A percentile compares a stretch with the other conserved stretches of the same genome.
Evolutionary conservation across 1,140 invertebrate genomes (phyloP).

Genomic region (Neotoxoptera formosana): DNA sequence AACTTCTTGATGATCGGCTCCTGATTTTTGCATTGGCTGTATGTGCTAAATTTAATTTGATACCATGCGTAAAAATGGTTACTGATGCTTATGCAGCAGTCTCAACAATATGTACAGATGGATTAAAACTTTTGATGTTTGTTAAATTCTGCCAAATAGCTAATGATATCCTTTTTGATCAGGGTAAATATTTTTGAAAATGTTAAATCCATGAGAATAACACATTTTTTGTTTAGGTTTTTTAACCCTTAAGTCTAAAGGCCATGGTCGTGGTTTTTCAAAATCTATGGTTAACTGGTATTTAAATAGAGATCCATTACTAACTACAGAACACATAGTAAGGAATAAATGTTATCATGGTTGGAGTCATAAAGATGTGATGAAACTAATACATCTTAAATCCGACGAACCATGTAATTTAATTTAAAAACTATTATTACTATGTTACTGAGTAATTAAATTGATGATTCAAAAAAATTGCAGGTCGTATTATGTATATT

Average conservation of each 20-base stretch:
- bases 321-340: conserved; percentile 20
- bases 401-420: conserved; percentile 13
- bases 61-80: conserved; percentile 21
- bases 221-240: conserved; percentile 10
- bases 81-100: conserved; percentile 32
- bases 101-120: conserved; percentile 28
- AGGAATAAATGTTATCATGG: conserved; percentile 15
- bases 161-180: neutral
- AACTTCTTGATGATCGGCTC: conserved; percentile 9
- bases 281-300: conserved; percentile 24
- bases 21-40: conserved; percentile 38
- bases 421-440: neutral
- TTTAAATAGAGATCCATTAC: conserved; percentile 41
- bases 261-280: neutral
- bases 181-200: conserved; percentile 15
- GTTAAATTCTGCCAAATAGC: neutral
- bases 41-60: conserved; percentile 28
- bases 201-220: neutral
- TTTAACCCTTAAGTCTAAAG: neutral
- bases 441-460: neutral
- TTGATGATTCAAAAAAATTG: neutral
- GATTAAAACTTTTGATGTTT: conserved; percentile 51
- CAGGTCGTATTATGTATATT: conserved; percentile 27
- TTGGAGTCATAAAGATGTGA: conserved; percentile 30
- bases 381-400: conserved; percentile 48